These are phyloP conservation scores for Camponotus vicinus DNA, from an alignment of 1,140 invertebrate genomes.

Conservation along the genomic window DNA sequence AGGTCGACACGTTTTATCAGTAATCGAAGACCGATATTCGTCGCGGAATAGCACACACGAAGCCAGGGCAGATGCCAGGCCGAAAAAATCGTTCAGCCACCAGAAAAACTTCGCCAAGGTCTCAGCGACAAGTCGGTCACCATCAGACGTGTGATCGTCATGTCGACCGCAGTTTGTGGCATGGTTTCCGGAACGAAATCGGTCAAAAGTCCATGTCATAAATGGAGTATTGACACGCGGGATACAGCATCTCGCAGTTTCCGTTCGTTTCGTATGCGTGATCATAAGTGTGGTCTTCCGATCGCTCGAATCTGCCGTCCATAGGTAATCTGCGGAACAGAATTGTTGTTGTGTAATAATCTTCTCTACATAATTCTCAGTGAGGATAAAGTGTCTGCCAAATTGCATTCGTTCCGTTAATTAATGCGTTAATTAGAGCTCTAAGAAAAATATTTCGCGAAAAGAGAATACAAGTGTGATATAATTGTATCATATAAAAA, in stretches of 20 bases:
- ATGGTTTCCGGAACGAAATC: neutral
- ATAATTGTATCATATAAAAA: no score
- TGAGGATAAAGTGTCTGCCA: no score
- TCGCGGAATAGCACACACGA: neutral
- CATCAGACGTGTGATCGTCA: slow-evolving; percentile 39
- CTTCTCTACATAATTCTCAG: neutral
- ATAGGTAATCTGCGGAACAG: slow-evolving; percentile 77
- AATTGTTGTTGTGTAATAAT: neutral
- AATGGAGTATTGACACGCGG: slow-evolving; percentile 85
- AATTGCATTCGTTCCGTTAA: no score
- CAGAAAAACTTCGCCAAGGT: slow-evolving; percentile 44
- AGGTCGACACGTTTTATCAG: neutral
- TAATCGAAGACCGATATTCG: neutral
- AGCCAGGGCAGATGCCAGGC: neutral
- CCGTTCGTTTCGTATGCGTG: slow-evolving; percentile 86
- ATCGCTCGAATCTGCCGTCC: slow-evolving; percentile 86
- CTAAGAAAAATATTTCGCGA: no score
- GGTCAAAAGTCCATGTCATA: slow-evolving; percentile 80
- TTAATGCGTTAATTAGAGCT: no score
- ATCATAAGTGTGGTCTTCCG: slow-evolving; percentile 89
- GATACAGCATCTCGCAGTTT: slow-evolving; percentile 85
- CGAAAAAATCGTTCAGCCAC: slow-evolving; percentile 56
- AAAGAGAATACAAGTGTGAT: no score
- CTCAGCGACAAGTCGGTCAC: slow-evolving; percentile 7
- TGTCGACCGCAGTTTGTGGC: neutral